Evolutionary conservation across 2,113 vertebrate genomes (phyloP), one percentile per base, ranked within the genome.

Genomic region (Silurus asotus): DNA sequence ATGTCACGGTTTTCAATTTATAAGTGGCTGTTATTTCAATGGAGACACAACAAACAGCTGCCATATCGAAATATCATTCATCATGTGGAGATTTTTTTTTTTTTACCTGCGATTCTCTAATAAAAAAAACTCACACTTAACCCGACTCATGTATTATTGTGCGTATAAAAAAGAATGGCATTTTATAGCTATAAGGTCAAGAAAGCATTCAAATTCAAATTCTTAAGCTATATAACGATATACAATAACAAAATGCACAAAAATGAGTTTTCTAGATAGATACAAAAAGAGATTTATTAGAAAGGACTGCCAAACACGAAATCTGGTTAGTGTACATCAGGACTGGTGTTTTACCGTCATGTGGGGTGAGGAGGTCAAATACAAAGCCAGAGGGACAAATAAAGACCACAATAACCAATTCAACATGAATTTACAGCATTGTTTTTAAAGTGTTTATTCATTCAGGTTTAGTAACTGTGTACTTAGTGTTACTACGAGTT

Each of bases 21-120:
- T 45, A 79, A 83, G 56, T 58, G 14, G 15, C 37, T 28, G 37
- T 72, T 48, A 67, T 65, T 81, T 82, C 67, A 87, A 2, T n/a
- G 19, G 45, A 28, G 56, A 77, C 59, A 55, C 59, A 48, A 55
- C 15, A 87, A 62, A 55, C 25, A 28, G 53, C 28, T 28, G 62
- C 51, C 20, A 58, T 25, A 13, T 72, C 23, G 69, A 58, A 58
- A 67, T 10, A n/a, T 45, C 37, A 49, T 23, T 11, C 58, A 25
- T 9, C 25, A 19, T 25, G 13, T 14, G 19, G 5, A 65, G 49
- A 17, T 58, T 20, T 55, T 10, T 1, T 0, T 8, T 1, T 5
- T 11, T 45, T 8, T 14, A 5, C 6, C 20, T 65, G 28, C 53
- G 58, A 37, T 37, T 59, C 58, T 9, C 58, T 9, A 70, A 70